Base-by-base conservation (phyloP, 2,113 vertebrate genomes). In the Rhipidura dahli region DNA sequence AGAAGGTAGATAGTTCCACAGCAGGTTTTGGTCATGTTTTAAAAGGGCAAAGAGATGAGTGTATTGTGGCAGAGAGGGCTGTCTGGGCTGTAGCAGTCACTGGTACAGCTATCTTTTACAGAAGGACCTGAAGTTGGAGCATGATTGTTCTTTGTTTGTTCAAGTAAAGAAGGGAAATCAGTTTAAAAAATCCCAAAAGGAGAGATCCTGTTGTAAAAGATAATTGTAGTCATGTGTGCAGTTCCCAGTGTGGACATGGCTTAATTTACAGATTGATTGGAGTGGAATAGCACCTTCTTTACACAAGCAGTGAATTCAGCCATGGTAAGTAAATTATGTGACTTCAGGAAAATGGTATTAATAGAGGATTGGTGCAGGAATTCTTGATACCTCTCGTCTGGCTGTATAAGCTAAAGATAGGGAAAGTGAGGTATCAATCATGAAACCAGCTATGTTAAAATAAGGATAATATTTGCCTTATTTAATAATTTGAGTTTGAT, bases 171-270 rank as follows among this genome's bases (percentile, higher is more conserved):
- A 87, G 44, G 70, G 60, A 83, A 68, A 77, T 42, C 2, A 2
- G 59, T 95, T 93, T 33, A 49, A 70, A 93, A 95, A 90, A 87
- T 84, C 49, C 53, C 69, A 13, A 85, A 94, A 90, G 79, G 40
- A 84, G 65, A 8, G 44, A 49, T 65, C 9, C 47, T 65, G 35
- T 83, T 94, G 87, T 86, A 78, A 89, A 94, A 72, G 12, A 16
- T 78, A 75, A 53, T 69, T 87, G 70, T 88, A 85, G 42, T 83
- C 22, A 15, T 83, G 54, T 79, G 69, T 89, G 85, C 44, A 1
- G 7, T 88, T 93, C 42, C 33, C 42, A 37, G 18, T 76, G 82
- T 78, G 71, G 78, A 83, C 80, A 64, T 79, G 63, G 71, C 64
- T 94, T 94, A 88, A 91, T 88, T 93, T 85, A 79, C 39, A 85